Base-by-base conservation (phyloP, 2,797 vertebrate species). In the Nyctalus aviator region DNA sequence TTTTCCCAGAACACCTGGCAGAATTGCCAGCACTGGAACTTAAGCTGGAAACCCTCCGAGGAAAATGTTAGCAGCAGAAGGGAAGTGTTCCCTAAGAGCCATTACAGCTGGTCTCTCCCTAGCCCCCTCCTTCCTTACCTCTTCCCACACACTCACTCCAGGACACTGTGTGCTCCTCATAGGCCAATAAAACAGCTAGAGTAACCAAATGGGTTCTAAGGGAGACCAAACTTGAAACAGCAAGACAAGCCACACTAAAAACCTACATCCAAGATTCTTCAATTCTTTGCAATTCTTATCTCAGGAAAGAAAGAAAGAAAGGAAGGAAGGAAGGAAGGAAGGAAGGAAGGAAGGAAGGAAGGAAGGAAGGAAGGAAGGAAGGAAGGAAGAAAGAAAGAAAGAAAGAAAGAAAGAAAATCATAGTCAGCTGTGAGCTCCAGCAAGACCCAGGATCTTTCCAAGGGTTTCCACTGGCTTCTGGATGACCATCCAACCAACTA, bases 361-460 rank as follows among this genome's bases (percentile, higher is more conserved):
- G 48, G n/a, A 87, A 73, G 1, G 14, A 14, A 12, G 6, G 12
- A 12, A 46, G 11, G 5, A 44, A 44, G 8, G 10, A 10, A 10
- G 8, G 11, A 48, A 48, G 48, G n/a, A n/a, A n/a, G n/a, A n/a
- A 87, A 73, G 1, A 46, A 14, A 12, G 6, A 46, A 12, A 46
- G 11, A 37, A 44, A 44, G 8, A 44, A 10, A 10, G 8, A 44
- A 48, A 48, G 48, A 84, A 93, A 69, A 84, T 48, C 41, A 44
- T 3, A n/a, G 27, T 62, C 59, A 76, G 30, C 37, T 46, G 53
- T 77, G 8, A 93, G 9, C 27, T 66, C 83, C 41, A 84, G 25
- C 18, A 90, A 96, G 88, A 87, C 77, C 44, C 44, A 50, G 9
- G 78, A 50, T 84, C 72, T 72, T 95, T 75, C 85, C 82, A 69